Conservation (phyloP, 1,140 invertebrate genomes). For the Rhyzopertha dominica region DNA sequence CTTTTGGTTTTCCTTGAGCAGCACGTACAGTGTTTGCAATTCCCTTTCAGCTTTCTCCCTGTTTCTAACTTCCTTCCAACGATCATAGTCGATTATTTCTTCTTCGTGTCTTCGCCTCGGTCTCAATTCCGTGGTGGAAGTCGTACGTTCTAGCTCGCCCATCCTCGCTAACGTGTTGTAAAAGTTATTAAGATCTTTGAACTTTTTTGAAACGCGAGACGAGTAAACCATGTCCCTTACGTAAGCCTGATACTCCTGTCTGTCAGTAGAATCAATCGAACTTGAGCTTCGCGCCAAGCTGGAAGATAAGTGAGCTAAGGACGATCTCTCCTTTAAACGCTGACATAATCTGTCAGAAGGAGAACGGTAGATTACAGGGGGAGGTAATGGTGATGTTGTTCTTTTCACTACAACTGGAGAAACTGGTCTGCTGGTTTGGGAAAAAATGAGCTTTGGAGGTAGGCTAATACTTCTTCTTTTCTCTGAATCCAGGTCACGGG, state of each 20-base stretch:
- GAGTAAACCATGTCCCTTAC: slow-evolving; percentile 67
- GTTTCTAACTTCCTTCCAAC: slow-evolving; percentile 74
- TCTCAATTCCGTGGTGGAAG: slow-evolving; percentile 63
- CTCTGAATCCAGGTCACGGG: too few species aligned
- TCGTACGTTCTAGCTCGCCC: slow-evolving; percentile 71
- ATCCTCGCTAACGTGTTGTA: slow-evolving; percentile 82
- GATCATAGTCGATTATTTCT: slow-evolving; percentile 80
- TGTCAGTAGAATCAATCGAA: slow-evolving; percentile 29
- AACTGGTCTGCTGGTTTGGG: slow-evolving; percentile 43
- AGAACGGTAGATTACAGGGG: too few species aligned
- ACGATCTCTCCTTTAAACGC: too few species aligned
- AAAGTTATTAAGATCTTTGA: slow-evolving; percentile 80
- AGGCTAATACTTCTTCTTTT: too few species aligned
- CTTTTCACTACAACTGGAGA: slow-evolving; percentile 26
- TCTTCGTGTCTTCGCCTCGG: slow-evolving; percentile 66
- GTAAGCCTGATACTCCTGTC: slow-evolving; percentile 62
- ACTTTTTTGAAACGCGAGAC: slow-evolving; percentile 69
- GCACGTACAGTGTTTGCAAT: slow-evolving; percentile 68
- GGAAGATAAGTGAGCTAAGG: slow-evolving; percentile 45
- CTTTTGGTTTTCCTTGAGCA: slow-evolving; percentile 71
- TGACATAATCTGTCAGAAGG: slow-evolving; percentile 40
- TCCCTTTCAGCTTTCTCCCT: slow-evolving; percentile 79
- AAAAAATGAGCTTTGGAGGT: slow-evolving; percentile 42
- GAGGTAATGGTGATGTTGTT: slow-evolving; percentile 18
- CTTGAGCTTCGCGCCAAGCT: slow-evolving; percentile 25